These are phyloP conservation scores for Betta splendens DNA, from an alignment of 2,797 vertebrate species.

Conservation along the genomic window DNA sequence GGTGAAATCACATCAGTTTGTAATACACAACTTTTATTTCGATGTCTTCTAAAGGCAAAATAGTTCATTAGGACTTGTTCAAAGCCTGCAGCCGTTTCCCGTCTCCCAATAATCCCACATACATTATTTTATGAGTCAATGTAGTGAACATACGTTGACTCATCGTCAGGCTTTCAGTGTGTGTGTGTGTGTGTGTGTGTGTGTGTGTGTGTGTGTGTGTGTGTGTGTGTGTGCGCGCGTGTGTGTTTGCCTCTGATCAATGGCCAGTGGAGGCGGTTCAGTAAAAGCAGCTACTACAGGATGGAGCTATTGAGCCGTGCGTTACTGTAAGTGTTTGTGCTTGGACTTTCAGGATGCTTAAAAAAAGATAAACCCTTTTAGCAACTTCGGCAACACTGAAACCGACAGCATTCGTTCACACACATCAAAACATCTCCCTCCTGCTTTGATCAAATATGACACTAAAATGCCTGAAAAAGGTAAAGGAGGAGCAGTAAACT, in stretches of 20 bases:
- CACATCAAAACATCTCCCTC: too few relatives aligned
- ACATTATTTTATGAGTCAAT: neutral
- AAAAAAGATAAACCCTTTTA: neutral
- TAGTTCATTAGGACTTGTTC: too few relatives aligned
- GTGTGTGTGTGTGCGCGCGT: constrained; percentile 34
- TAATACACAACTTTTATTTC: too few relatives aligned
- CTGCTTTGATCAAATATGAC: too few relatives aligned
- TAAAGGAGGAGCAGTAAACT: too few relatives aligned
- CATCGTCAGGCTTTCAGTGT: constrained; percentile 2
- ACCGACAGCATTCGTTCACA: neutral
- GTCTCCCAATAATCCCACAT: constrained; percentile 6
- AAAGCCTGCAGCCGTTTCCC: neutral
- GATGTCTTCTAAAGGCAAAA: too few relatives aligned
- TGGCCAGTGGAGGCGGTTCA: constrained; percentile 18
- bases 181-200: constrained; percentile 34
- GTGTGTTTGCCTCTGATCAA: constrained; percentile 46
- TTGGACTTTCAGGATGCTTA: constrained; percentile 1
- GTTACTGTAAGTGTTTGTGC: constrained; percentile 17
- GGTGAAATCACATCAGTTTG: too few relatives aligned
- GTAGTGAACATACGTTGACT: neutral
- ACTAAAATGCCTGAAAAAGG: too few relatives aligned
- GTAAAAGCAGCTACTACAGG: constrained; percentile 18
- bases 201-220: too few relatives aligned
- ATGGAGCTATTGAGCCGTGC: constrained; percentile 17
- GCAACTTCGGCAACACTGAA: neutral